Base-by-base conservation (phyloP, 2,113 vertebrate genomes). In the Tragulus kanchil region DNA sequence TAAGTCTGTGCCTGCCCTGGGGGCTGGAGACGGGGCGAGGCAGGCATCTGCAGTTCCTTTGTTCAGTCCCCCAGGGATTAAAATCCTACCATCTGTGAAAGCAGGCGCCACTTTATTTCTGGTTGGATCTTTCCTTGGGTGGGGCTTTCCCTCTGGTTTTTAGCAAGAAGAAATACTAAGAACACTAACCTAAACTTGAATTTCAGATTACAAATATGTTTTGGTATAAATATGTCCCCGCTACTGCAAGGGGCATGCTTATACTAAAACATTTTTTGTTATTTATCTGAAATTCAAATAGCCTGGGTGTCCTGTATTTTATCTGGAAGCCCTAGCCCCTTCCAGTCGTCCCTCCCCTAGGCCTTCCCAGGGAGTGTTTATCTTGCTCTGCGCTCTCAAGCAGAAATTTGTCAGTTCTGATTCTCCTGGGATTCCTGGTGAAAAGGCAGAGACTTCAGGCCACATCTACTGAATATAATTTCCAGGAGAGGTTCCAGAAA, bases 241-340 rank as follows among this genome's bases (percentile, higher is more conserved):
- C 42, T 48, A 69, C 21, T 56, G 15, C 17, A 45, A 5, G 3
- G 17, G 58, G 6, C 45, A 85, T 61, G 62, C 50, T 61, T 61
- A 73, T 1, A 36, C 17, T 58, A 73, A 71, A 95, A 77, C 45
- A 59, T 26, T 26, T 52, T 84, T 36, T 69, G n/a, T 65, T 62
- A 83, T 83, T 90, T 87, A 31, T 25, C 90, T 61, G 36, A 95
- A 62, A 52, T 85, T 73, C 36, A 79, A 73, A 52, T 59, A 48
- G 15, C 85, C 9, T 56, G 21, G 21, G 42, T 42, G 28, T 61
- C 61, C 84, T 62, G 42, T 61, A 23, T 89, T 85, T 82, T 65
- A 62, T 31, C 31, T 50, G 21, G 16, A 50, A 67, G 16, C 58
- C 42, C 31, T 10, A 10, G 6, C 45, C 7, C 1, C 13, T 26